Base-by-base conservation (phyloP, 2,113 vertebrate species). In the Leptocoma aspasia region DNA sequence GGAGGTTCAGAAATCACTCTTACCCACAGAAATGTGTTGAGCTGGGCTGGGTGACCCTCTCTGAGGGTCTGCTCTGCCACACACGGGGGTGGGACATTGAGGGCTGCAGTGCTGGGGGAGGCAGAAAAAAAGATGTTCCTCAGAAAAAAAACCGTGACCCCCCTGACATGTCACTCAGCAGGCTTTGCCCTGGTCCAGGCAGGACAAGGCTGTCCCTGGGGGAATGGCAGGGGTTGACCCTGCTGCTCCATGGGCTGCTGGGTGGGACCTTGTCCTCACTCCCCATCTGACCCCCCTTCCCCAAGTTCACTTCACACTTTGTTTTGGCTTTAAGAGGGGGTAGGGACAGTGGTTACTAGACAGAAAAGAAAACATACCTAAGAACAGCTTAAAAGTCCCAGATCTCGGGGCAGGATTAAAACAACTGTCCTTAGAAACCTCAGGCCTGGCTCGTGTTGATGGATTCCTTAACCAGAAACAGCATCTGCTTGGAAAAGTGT, bases 391-490 rank as follows among this genome's bases (percentile, higher is more conserved):
- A 23, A 22, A 78, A 73, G 60, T 71, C 85, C 56, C 88, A 92
- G 79, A 53, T 80, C 88, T 93, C 59, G 2, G 78, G 85, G 68
- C 87, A 89, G 92, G 90, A 83, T 95, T 73, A 52, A 86, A 88
- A 86, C 78, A 86, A 84, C 64, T 91, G 80, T 89, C 90, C 78
- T 96, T 59, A 80, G 87, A 84, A 97, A 84, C 82, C 78, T 14
- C 26, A 27, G 81, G 56, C 88, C 95, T 96, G 95, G 95, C 94
- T 94, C 2, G 3, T 27, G 95, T 64, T 95, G 95, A 96, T 94
- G 52, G 94, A 96, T 94, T 89, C 82, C 90, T 95, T 94, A 96
- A 96, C 81, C 95, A 96, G 92, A 95, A 96, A 94, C 96, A 95
- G 96, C 92, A 81, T 95, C 94, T 86, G 88, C 94, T 90, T 56